Evolutionary conservation across 2,888 invertebrate species (phyloP).

Genomic region (Tyria jacobaeae): DNA sequence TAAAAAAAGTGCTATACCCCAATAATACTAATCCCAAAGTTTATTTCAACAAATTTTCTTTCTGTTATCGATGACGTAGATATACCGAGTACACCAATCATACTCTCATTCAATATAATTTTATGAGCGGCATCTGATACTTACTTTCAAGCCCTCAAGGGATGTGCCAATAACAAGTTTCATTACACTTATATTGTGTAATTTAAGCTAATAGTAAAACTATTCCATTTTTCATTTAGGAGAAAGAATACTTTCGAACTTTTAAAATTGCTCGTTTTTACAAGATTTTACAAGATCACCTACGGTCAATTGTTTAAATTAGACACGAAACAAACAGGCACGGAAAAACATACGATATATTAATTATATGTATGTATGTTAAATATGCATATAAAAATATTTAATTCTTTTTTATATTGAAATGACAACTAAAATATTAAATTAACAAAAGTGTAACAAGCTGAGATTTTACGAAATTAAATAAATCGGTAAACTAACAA

Average conservation of each 20-base stretch:
- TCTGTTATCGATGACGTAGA: slow-evolving; percentile 48
- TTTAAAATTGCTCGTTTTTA: no score
- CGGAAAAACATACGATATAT: no score
- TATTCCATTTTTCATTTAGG: background rate
- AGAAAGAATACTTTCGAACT: background rate
- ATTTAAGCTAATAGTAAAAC: background rate
- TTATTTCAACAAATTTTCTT: slow-evolving; percentile 21
- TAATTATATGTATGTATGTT: no score
- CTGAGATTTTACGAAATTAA: no score
- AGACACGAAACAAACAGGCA: background rate
- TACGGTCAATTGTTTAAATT: no score
- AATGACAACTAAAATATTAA: no score
- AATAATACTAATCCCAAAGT: background rate
- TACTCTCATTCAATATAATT: slow-evolving; percentile 25
- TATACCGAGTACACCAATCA: slow-evolving; percentile 26
- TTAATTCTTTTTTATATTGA: no score
- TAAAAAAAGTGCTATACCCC: background rate
- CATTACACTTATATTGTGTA: background rate
- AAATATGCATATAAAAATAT: no score
- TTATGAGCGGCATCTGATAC: slow-evolving; percentile 1
- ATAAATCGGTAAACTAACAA: no score
- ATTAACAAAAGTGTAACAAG: no score
- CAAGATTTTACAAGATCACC: no score
- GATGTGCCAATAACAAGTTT: background rate
- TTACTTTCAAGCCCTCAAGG: slow-evolving; percentile 17